These are phyloP conservation scores for Lontra canadensis DNA, from an alignment of 2,113 vertebrate genomes.

Conservation along the genomic window DNA sequence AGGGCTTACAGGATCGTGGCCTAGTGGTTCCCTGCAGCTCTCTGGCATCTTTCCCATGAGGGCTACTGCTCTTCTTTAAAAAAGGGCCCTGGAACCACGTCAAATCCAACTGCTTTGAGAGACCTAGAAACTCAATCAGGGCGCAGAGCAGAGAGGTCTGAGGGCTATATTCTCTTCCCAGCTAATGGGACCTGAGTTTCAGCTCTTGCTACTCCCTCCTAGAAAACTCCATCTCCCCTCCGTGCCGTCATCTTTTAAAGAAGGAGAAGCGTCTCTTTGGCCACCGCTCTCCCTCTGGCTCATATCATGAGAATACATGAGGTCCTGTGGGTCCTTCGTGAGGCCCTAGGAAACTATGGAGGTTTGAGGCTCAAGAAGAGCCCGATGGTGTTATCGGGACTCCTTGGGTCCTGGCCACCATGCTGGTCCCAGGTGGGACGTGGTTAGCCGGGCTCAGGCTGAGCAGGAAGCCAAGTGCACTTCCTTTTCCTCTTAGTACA, in stretches of 20 bases:
- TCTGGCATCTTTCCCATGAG: background rate
- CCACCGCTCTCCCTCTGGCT: background rate
- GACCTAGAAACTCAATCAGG: background rate
- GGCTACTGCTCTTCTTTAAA: background rate
- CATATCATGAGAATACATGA: background rate
- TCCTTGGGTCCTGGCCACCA: background rate
- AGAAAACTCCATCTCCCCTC: background rate
- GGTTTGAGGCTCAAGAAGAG: background rate
- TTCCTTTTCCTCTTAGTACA: background rate
- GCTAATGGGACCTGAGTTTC: background rate
- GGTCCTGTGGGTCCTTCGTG: background rate
- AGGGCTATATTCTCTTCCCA: background rate
- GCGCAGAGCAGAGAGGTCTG: background rate
- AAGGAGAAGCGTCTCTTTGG: background rate
- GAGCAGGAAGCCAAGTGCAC: background rate
- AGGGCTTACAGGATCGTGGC: background rate
- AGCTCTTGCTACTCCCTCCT: background rate
- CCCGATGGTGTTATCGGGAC: background rate
- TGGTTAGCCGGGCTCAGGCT: background rate
- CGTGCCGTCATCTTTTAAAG: background rate
- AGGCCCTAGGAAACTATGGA: background rate
- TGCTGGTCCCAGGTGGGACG: background rate
- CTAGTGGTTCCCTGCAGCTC: background rate
- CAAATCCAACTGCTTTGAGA: background rate
- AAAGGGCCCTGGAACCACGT: background rate